Conservation (phyloP, 2,888 invertebrate genomes). For the Acanthosepion lycidas region DNA sequence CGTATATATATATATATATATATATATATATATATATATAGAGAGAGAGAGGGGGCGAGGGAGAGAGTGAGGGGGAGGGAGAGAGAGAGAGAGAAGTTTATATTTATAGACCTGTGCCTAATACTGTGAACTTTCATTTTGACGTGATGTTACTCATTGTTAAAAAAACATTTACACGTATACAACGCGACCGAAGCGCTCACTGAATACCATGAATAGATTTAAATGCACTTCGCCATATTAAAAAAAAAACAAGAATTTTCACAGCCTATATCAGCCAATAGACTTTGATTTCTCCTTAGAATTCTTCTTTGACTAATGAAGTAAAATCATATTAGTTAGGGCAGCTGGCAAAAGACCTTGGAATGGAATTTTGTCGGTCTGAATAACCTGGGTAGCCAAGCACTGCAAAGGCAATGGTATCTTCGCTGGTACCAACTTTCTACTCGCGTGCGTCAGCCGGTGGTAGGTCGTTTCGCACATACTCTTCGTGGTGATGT, state of each 20-base stretch:
- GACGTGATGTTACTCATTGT: background rate
- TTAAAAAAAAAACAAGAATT: background rate
- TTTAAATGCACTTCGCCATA: background rate
- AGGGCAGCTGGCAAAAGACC: slow-evolving; percentile 10
- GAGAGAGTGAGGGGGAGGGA: no score
- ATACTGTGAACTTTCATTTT: no score
- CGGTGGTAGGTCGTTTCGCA: slow-evolving; percentile 10
- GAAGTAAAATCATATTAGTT: background rate
- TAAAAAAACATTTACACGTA: background rate
- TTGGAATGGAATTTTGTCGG: background rate
- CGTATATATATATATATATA: no score
- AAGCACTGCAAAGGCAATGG: slow-evolving; percentile 42
- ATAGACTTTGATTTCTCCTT: background rate
- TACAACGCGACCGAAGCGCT: background rate
- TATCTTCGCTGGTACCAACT: slow-evolving; percentile 35
- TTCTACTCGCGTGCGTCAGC: background rate
- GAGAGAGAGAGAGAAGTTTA: no score
- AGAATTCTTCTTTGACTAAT: background rate
- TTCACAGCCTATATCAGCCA: background rate
- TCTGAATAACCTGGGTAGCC: slow-evolving; percentile 40
- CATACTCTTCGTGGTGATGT: background rate
- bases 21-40: no score
- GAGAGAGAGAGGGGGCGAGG: no score
- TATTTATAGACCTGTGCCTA: no score
- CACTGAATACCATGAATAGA: background rate